Base-by-base conservation (phyloP, 2,113 vertebrate species). In the Bungarus multicinctus region DNA sequence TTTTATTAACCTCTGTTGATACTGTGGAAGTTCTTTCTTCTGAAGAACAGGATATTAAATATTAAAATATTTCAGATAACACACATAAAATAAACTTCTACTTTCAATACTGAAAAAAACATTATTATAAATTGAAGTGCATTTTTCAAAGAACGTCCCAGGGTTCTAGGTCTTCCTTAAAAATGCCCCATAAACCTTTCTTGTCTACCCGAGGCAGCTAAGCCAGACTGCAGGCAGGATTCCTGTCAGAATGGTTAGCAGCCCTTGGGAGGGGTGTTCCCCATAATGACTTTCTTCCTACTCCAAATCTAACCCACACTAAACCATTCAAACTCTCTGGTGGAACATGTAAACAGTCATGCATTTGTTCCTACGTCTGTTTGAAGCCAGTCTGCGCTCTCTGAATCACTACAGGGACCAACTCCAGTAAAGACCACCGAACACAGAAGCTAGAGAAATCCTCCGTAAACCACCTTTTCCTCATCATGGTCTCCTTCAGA, bases 351-450 rank as follows among this genome's bases (percentile, higher is more conserved):
- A 87, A 60, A 93, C 92, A 64, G 90, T 90, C 45, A n/a, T 0
- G 60, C 94, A 91, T 94, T 53, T 89, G 30, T 89, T 53, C 55
- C 58, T 64, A 53, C 89, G 54, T 88, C 74, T 7, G 0, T 85
- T 94, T 39, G 91, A 91, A 55, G 57, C 47, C 3, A 39, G 45
- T 81, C 0, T 57, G 43, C 89, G 0, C 30, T 64, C 45, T 53
- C 47, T 60, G 90, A 89, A 60, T 53, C 74, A 85, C 93, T 5
- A 5, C 25, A 1, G 92, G 2, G 5, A 87, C 23, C 0, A 20
- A 89, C 39, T 69, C 0, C 0, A 93, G 91, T 92, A 69, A 39
- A 90, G 90, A 45, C 1, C 27, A 57, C 0, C 25, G 30, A 47
- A 4, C 89, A 27, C 53, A 0, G 7, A 89, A 53, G 30, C n/a